Evolutionary conservation across 2,113 vertebrate species (phyloP), one percentile per base, ranked within the genome.

Genomic region (Siniperca chuatsi): DNA sequence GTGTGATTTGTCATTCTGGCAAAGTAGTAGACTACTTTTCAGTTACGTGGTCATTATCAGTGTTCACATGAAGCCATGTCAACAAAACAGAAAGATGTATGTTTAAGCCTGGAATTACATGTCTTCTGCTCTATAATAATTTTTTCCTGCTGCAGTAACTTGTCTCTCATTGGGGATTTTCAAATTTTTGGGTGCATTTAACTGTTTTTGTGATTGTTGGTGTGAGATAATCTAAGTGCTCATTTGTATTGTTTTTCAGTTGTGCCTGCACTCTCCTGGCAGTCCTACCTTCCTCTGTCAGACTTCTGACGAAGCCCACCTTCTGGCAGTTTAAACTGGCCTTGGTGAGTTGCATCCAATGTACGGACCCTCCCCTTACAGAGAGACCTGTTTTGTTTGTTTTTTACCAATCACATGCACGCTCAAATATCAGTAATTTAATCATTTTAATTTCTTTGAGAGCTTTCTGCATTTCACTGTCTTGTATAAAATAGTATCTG

Each of bases 321-420:
- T 92, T 97, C 61, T 95, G 94, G 94, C 96, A 96, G 72, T 98
- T 99, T 90, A 98, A 95, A 88, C 95, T 98, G 35, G 93, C 97
- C 62, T 90, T 99, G 97, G 98, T 99, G 94, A 97, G 97, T 96
- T 16, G 0, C n/a, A 50, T 65, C 42, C 12, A 64, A 75, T 21
- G 7, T 35, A 29, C 35, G 1, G 50, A n/a, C 4, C 23, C 11
- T 65, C 8, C 8, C 0, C 0, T 44, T 44, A 50, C 6, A 57
- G 44, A 72, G 16, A 80, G 15, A 54, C 15, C 20, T 46, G 11
- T 44, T 29, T 29, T 29, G 1, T 29, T 29, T 29, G 29, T 55
- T 66, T 82, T 48, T 61, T 64, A 52, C 6, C 13, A 40, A 21
- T 33, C 6, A 72, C n/a, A 33, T 2, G 8, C 6, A 12, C 25